A percentile compares a stretch with the other conserved stretches of the same genome.
phyloP scores from a whole-genome alignment of 1,140 invertebrate species.

The Neodiprion virginianus region DNA sequence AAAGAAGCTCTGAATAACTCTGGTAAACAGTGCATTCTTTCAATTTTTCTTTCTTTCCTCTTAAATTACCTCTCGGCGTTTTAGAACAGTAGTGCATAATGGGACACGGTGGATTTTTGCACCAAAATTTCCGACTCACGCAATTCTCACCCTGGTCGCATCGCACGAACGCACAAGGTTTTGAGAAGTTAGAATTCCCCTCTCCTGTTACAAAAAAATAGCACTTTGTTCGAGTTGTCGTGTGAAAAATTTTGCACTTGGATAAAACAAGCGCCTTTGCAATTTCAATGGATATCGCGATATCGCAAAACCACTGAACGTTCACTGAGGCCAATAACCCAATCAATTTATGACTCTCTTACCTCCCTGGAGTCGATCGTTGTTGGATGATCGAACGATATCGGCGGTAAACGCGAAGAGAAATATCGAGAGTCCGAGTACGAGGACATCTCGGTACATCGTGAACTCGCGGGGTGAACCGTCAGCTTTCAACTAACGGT shows the following conservation, averaged over 20 bases:
- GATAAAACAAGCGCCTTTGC: not conserved
- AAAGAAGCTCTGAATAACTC: conserved; percentile 13
- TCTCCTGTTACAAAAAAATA: not conserved
- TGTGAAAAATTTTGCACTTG: not conserved
- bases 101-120: conserved; percentile 42
- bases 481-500: not conserved
- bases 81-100: conserved; percentile 46
- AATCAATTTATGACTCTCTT: conserved; percentile 4
- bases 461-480: not conserved
- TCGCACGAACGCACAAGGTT: conserved; percentile 33
- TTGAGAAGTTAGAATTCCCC: not conserved
- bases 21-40: not conserved
- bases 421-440: not conserved
- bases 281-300: not conserved
- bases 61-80: conserved; percentile 38
- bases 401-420: not conserved
- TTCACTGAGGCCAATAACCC: not conserved
- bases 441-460: not conserved
- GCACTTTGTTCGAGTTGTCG: not conserved
- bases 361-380: not conserved
- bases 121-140: conserved; percentile 45
- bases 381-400: not conserved
- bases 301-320: not conserved
- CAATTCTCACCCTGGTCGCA: conserved; percentile 39
- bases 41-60: not conserved